Percentiles rank a stretch among this genome's conserved stretches.
Evolutionary conservation across 92 coral and sea anemone species (phyloP).

Genomic region (Phenganax marumi): DNA sequence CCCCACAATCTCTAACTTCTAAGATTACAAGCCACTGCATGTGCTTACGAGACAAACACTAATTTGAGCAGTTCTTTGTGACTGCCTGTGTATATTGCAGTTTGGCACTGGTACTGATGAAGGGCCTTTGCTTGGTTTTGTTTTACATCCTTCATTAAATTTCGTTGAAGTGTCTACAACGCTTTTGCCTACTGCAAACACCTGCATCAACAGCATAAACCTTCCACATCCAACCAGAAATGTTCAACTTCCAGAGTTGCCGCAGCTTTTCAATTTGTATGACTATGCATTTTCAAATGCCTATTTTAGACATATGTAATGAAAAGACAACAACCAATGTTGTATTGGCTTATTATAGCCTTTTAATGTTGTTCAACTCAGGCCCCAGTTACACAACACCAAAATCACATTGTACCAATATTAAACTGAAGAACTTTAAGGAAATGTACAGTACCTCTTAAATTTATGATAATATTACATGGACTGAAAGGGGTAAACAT

Average conservation of each 20-base stretch:
- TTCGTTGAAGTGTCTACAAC: slow-evolving; percentile 36
- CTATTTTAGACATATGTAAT: slow-evolving; percentile 17
- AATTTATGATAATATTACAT: too few species aligned
- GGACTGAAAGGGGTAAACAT: neutral
- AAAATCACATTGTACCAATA: too few species aligned
- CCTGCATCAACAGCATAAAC: slow-evolving; percentile 33
- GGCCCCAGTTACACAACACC: too few species aligned
- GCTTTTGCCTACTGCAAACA: slow-evolving; percentile 40
- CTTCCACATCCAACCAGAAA: slow-evolving; percentile 33
- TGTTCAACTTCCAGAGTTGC: slow-evolving; percentile 22
- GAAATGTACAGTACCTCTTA: too few species aligned
- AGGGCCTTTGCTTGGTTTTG: slow-evolving; percentile 35
- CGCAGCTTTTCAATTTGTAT: slow-evolving; percentile 22
- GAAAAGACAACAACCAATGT: neutral
- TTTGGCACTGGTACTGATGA: too few species aligned
- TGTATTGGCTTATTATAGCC: neutral
- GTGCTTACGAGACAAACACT: too few species aligned
- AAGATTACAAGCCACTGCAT: too few species aligned
- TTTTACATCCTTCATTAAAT: slow-evolving; percentile 37
- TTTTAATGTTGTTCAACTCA: too few species aligned
- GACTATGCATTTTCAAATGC: slow-evolving; percentile 18
- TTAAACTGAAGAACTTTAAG: too few species aligned
- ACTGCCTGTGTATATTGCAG: too few species aligned
- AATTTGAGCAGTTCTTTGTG: too few species aligned
- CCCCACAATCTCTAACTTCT: too few species aligned